Percentiles rank a stretch among this genome's conserved stretches.
phyloP scores from a whole-genome alignment of 2,113 vertebrate genomes.

The Jaculus jaculus region DNA sequence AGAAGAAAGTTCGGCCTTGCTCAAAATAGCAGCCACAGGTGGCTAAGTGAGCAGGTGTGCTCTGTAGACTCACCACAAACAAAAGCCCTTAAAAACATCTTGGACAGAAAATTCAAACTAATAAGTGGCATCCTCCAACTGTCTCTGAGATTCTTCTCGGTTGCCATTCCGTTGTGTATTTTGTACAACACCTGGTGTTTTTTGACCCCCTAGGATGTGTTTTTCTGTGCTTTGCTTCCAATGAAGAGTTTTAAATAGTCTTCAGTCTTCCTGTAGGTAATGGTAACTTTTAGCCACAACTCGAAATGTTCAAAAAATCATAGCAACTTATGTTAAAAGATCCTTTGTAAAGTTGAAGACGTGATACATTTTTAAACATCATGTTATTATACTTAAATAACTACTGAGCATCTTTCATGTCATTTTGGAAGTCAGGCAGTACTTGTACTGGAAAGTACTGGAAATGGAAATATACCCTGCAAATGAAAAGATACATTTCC shows the following conservation, averaged over 20 bases:
- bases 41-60: slow-evolving; percentile 47
- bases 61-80: slow-evolving; percentile 20
- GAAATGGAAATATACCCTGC: background rate
- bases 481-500: background rate
- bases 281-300: slow-evolving; percentile 5
- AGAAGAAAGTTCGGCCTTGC: slow-evolving; percentile 23
- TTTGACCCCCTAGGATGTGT: slow-evolving; percentile 1
- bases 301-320: slow-evolving; percentile 15
- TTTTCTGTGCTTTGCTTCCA: slow-evolving; percentile 24
- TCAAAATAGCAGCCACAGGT: background rate
- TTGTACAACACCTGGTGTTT: slow-evolving; percentile 52
- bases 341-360: slow-evolving; percentile 35
- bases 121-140: background rate
- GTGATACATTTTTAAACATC: background rate
- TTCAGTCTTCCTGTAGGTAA: slow-evolving; percentile 10
- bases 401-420: background rate
- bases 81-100: slow-evolving; percentile 46
- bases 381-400: slow-evolving; percentile 6
- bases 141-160: slow-evolving; percentile 21
- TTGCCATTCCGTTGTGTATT: background rate
- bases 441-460: slow-evolving; percentile 13
- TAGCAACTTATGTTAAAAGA: slow-evolving; percentile 34
- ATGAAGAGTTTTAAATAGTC: slow-evolving; percentile 39
- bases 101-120: background rate
- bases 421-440: slow-evolving; percentile 4